phyloP scores from a whole-genome alignment of 2,797 vertebrate species.

The Pangasius sanitwongsei region DNA sequence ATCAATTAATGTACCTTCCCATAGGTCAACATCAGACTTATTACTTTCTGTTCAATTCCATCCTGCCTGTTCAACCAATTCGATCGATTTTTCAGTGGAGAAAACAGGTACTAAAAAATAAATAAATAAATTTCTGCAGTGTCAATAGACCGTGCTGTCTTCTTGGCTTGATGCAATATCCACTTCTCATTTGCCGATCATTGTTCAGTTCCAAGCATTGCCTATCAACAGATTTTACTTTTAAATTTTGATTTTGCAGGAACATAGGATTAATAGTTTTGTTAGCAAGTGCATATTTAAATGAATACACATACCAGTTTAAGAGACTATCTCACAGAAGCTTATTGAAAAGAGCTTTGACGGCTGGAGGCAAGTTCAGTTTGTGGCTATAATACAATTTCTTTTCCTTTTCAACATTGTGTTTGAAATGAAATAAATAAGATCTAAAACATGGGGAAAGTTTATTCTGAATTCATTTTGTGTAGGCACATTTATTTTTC shows the following conservation, averaged over 20 bases:
- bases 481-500: background rate
- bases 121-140: background rate
- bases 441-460: background rate
- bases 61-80: background rate
- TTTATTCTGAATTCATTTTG: slow-evolving; percentile 11
- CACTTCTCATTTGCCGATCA: background rate
- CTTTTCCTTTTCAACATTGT: background rate
- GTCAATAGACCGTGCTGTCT: background rate
- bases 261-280: background rate
- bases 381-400: background rate
- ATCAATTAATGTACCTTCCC: slow-evolving; percentile 40
- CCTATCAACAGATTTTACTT: background rate
- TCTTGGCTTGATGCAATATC: background rate
- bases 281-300: background rate
- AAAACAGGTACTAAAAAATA: background rate
- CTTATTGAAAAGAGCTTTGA: background rate
- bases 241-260: background rate
- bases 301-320: background rate
- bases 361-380: background rate
- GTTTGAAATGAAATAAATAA: background rate
- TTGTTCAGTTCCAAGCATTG: background rate
- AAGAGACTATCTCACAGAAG: background rate
- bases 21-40: slow-evolving; percentile 27
- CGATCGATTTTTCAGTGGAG: background rate
- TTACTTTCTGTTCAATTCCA: slow-evolving; percentile 1